Conservation (phyloP, 2,888 invertebrate species). For the Stenotaenia linearis region DNA sequence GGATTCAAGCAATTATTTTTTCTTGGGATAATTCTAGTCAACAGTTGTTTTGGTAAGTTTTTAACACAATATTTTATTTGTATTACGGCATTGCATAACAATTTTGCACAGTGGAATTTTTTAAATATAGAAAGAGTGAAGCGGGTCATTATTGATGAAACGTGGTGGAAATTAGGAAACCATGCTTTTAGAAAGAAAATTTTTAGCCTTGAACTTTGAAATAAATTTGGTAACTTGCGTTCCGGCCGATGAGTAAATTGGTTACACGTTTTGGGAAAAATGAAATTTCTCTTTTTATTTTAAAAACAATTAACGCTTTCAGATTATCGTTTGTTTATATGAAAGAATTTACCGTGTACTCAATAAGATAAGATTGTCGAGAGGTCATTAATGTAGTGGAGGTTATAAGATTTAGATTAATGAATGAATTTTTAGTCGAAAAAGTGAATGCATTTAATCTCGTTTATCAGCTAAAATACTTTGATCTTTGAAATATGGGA, state of each 20-base stretch:
- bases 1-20: background rate
- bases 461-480: background rate
- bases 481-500: background rate
- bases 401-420: background rate
- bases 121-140: background rate
- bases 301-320: no score
- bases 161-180: background rate
- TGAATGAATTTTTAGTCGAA: background rate
- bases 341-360: background rate
- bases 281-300: no score
- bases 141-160: background rate
- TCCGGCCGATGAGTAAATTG: background rate
- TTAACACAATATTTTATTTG: background rate
- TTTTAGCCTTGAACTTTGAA: background rate
- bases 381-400: background rate
- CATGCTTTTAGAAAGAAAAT: background rate
- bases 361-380: background rate
- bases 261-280: background rate
- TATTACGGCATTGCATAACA: background rate
- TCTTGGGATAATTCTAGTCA: background rate
- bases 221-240: background rate
- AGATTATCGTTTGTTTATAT: background rate
- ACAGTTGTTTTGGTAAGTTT: background rate
- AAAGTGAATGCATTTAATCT: background rate
- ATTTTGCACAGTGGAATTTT: background rate